Conservation (phyloP, 2,888 invertebrate species). For the Rotaria magnacalcarata region DNA sequence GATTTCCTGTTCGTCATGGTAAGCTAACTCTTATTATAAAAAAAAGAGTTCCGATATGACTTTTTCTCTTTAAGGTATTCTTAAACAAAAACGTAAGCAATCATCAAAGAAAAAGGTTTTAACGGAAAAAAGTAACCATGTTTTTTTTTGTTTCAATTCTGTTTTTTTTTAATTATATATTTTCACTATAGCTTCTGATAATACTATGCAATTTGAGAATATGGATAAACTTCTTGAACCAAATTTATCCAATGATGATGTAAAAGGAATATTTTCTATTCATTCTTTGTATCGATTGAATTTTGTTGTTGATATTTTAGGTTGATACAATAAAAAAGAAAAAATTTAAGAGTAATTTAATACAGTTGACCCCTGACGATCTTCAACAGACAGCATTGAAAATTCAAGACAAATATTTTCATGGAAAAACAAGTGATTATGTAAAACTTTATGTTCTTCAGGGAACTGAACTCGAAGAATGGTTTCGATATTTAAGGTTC, state of each 20-base stretch:
- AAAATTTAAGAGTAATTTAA: neutral
- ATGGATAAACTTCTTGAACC: neutral
- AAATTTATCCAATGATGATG: neutral
- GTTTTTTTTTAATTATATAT: neutral
- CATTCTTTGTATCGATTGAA: too few relatives aligned
- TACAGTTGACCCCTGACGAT: neutral
- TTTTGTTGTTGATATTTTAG: neutral
- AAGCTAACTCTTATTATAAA: neutral
- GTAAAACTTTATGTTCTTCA: neutral
- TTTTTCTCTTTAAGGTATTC: neutral
- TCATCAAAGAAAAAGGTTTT: neutral
- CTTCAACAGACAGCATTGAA: neutral
- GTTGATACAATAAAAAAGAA: neutral
- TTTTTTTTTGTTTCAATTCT: neutral
- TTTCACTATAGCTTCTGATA: neutral
- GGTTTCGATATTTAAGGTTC: neutral
- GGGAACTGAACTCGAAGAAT: neutral
- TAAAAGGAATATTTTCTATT: neutral
- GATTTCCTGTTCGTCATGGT: conserved; percentile 17
- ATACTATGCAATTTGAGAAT: neutral
- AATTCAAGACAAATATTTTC: neutral
- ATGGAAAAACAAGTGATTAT: neutral
- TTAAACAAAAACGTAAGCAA: neutral
- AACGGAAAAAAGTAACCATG: neutral
- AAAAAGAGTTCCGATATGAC: neutral